Conservation (phyloP, 1,140 invertebrate species). For the Stegodyphus dumicola region DNA sequence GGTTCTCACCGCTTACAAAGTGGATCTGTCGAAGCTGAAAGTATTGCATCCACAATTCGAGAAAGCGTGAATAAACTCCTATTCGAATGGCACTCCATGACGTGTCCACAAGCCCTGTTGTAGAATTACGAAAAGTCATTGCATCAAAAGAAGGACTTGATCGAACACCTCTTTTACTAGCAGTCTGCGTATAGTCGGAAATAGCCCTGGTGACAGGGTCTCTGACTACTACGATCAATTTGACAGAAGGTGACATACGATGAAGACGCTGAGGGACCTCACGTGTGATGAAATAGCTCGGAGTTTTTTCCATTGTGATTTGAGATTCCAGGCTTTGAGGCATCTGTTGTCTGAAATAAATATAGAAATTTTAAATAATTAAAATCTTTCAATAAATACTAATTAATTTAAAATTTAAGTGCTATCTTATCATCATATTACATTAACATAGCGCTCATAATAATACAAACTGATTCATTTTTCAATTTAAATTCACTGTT, state of each 20-base stretch:
- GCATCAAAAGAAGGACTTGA: constrained; percentile 83
- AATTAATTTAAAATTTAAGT: too few relatives aligned
- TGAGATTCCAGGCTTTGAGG: constrained; percentile 84
- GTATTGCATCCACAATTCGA: constrained; percentile 86
- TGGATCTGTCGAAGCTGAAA: constrained; percentile 86
- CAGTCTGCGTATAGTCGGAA: constrained; percentile 88
- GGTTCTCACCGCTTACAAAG: constrained; percentile 88
- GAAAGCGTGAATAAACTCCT: constrained; percentile 85
- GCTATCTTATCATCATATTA: too few relatives aligned
- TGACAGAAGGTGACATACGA: constrained; percentile 86
- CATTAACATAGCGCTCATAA: too few relatives aligned
- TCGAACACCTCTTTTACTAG: constrained; percentile 75
- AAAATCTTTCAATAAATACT: too few relatives aligned
- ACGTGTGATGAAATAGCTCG: constrained; percentile 91
- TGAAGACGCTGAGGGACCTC: constrained; percentile 85
- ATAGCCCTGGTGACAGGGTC: constrained; percentile 93
- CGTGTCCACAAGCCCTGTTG: constrained; percentile 78
- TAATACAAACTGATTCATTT: too few relatives aligned
- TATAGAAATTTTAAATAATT: constrained; percentile 9
- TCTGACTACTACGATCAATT: constrained; percentile 88
- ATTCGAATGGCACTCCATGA: constrained; percentile 87
- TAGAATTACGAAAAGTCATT: constrained; percentile 79
- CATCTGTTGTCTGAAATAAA: constrained; percentile 79
- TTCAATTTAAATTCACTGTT: too few relatives aligned
- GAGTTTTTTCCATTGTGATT: constrained; percentile 94